These are phyloP conservation scores for Hyaena hyaena DNA, from an alignment of 2,113 vertebrate genomes.

Conservation along the genomic window DNA sequence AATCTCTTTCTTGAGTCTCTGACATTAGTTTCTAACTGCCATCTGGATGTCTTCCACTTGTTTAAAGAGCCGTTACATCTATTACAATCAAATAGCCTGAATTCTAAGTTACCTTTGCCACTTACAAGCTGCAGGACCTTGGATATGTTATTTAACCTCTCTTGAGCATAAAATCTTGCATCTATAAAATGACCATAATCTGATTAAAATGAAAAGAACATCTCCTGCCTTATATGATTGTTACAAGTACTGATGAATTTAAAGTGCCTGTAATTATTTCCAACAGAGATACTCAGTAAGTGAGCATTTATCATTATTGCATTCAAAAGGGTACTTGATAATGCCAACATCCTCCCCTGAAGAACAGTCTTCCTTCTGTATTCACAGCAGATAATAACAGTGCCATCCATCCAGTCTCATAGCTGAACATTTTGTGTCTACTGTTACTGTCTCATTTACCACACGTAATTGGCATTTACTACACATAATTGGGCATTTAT, in stretches of 20 bases:
- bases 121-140: background rate
- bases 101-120: conserved; percentile 14
- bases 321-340: background rate
- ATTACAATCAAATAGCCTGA: background rate
- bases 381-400: background rate
- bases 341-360: background rate
- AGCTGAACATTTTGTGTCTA: background rate
- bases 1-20: background rate
- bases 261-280: background rate
- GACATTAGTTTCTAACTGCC: background rate
- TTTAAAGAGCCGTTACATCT: background rate
- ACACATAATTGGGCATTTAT: background rate
- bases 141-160: background rate
- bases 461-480: background rate
- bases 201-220: background rate
- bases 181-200: background rate
- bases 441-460: background rate
- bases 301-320: background rate
- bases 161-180: background rate
- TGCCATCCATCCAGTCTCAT: background rate
- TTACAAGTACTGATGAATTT: background rate
- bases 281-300: background rate
- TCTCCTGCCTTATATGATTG: background rate
- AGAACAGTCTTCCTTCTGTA: background rate
- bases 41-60: background rate